Evolutionary conservation across 2,888 invertebrate genomes (phyloP), one percentile per base, ranked within the genome.

Genomic region (Leptinotarsa juncta): DNA sequence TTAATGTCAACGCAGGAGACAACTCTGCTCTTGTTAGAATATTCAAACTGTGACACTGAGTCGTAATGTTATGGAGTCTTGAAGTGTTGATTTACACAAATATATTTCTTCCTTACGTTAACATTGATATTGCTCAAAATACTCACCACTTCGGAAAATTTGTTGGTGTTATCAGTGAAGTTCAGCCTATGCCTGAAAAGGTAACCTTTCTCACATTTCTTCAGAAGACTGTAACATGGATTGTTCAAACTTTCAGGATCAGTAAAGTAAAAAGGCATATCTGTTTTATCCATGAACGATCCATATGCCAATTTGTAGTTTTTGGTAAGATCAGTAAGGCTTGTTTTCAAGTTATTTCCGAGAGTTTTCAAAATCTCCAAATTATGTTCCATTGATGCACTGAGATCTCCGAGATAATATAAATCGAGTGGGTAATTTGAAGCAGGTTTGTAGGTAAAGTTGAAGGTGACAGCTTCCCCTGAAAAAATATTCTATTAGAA

Each of bases 331-430:
- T 91, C 91, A 81, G 90, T 88, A 79, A 95, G 83, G 66, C 91
- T 89, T 62, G 85, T 84, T 0, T 92, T 90, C 67, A 94, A 86
- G 81, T 91, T 90, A 53, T 90, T 91, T 23, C 93, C 91, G 68
- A 94, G 84, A 15, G 90, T 90, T 1, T 94, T 93, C 70, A 97
- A 87, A 3, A 95, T 95, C 76, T 93, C 91, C 84, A 96, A 94
- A 86, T 97, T 96, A 80, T 95, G 94, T 83, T 91, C 91, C 97
- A 97, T 97, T 2, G 96, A 95, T 89, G 94, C 93, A 2, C 97
- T 96, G 73, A 97, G 89, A 86, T 97, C 97, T 95, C 97, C 96
- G 81, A 97, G 89, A 84, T 95, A 96, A 88, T 97, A 97, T 60
- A 97, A 89, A 86, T 97, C 97, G 60, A 97, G 90, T 10, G 94